phyloP scores from a whole-genome alignment of 2,113 vertebrate genomes.

The Sterna hirundo region DNA sequence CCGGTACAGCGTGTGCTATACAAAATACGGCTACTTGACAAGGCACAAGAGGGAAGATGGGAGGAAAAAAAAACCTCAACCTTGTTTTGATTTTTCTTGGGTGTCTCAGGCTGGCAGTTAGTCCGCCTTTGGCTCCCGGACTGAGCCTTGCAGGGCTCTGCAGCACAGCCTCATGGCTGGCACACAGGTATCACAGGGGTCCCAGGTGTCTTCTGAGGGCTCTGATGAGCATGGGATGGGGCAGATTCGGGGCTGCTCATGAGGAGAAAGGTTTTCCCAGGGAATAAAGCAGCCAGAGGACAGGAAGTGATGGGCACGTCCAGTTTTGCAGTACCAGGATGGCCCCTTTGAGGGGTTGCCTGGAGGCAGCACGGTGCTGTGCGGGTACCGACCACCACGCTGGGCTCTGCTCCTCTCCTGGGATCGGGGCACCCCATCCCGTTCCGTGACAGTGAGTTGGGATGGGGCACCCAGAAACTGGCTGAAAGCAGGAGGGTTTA shows the following conservation, averaged over 20 bases:
- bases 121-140: background rate
- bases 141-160: background rate
- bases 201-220: background rate
- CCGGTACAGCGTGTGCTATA: background rate
- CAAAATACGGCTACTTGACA: background rate
- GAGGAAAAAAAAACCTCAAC: rapidly evolving
- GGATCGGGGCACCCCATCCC: background rate
- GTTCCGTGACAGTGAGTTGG: rapidly evolving
- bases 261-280: background rate
- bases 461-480: background rate
- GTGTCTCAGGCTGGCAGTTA: background rate
- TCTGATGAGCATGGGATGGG: background rate
- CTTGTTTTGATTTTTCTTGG: background rate
- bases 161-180: background rate
- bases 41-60: background rate
- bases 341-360: background rate
- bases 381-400: background rate
- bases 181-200: rapidly evolving
- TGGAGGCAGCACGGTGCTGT: background rate
- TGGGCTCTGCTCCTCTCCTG: background rate
- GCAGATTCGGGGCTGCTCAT: background rate
- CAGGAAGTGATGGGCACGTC: background rate
- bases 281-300: background rate
- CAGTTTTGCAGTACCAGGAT: background rate
- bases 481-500: rapidly evolving